Conservation (phyloP, 1,140 invertebrate species). For the Eriocheir sinensis region DNA sequence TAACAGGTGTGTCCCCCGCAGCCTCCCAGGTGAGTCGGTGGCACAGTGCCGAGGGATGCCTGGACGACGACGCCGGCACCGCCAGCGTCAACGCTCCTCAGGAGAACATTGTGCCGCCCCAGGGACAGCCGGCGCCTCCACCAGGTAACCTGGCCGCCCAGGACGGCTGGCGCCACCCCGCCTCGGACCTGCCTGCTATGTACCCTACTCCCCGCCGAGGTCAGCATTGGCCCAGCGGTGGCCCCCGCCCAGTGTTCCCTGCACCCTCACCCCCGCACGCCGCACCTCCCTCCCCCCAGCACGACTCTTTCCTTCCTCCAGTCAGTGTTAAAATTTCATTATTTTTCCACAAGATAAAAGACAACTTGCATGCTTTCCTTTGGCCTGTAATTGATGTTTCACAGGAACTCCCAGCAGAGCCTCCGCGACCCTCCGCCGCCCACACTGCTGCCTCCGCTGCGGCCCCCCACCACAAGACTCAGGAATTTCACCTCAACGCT, state of each 20-base stretch:
- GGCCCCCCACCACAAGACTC: not conserved
- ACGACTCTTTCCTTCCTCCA: not conserved
- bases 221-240: not conserved
- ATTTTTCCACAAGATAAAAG: conserved; percentile 38
- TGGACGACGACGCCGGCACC: not conserved
- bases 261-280: conserved; percentile 40
- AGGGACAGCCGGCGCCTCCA: not conserved
- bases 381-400: conserved; percentile 61
- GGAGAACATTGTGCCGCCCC: not conserved
- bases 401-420: conserved; percentile 28
- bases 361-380: conserved; percentile 59
- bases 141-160: conserved; percentile 52
- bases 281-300: conserved; percentile 27
- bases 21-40: conserved; percentile 68
- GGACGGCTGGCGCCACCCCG: not conserved
- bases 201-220: not conserved
- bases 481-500: not conserved
- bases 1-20: not conserved
- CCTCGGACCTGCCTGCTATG: conserved; percentile 17
- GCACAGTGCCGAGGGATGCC: conserved; percentile 59
- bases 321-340: conserved; percentile 25
- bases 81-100: not conserved
- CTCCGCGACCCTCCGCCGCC: not conserved
- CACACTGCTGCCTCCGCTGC: not conserved
- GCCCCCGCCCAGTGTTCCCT: not conserved